Conservation (phyloP, 2,797 vertebrate genomes). For the Acropternis orthonyx region DNA sequence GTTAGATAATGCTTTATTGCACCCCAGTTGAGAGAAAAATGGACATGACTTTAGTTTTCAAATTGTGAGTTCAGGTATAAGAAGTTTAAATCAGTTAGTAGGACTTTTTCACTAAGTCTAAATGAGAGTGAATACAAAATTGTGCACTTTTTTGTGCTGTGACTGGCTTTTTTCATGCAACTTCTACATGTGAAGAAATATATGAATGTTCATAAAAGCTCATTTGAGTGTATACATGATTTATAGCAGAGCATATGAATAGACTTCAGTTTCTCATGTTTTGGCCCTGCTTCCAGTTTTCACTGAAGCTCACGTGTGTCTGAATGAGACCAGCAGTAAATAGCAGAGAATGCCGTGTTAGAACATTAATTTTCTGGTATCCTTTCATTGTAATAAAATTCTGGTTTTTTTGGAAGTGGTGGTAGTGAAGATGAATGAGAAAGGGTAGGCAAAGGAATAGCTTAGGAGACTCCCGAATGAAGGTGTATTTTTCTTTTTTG, state of each 20-base stretch:
- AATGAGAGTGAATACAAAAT: neutral
- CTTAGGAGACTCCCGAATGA: neutral
- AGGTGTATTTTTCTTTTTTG: rapidly evolving
- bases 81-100: neutral
- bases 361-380: neutral
- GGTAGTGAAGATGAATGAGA: neutral
- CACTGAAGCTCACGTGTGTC: neutral
- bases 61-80: neutral
- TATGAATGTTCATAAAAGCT: neutral
- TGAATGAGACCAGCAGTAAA: neutral
- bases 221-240: neutral
- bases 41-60: neutral
- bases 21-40: neutral
- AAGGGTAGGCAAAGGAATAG: neutral
- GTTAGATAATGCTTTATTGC: neutral
- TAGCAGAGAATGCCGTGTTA: neutral
- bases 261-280: slow-evolving; percentile 15
- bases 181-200: neutral
- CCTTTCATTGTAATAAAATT: neutral
- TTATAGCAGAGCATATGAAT: neutral
- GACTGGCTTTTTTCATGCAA: neutral
- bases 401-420: neutral
- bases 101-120: neutral
- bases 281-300: slow-evolving; percentile 9
- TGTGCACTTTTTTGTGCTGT: neutral